Percentiles rank a stretch among this genome's conserved stretches.
phyloP scores from a whole-genome alignment of 2,888 invertebrate species.

The Rhorus exstirpatorius region DNA sequence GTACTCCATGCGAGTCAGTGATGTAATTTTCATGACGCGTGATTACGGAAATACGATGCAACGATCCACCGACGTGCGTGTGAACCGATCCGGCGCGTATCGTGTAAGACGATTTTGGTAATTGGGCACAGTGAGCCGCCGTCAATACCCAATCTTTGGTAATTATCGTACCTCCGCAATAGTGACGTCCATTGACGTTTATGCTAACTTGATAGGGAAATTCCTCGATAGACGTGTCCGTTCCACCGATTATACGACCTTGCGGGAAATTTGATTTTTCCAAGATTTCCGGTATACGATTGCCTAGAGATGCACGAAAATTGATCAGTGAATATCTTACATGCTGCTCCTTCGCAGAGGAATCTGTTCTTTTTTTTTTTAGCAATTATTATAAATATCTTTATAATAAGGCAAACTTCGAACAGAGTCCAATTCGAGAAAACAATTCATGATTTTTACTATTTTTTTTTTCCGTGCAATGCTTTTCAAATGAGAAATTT shows the following conservation, averaged over 20 bases:
- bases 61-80: slow-evolving; percentile 85
- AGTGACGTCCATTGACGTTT: slow-evolving; percentile 84
- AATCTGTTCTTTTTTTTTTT: background rate
- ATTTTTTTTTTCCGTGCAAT: background rate
- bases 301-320: slow-evolving; percentile 28
- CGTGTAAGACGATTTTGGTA: slow-evolving; percentile 76
- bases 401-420: too few species aligned
- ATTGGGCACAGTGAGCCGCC: slow-evolving; percentile 87
- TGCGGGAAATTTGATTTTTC: slow-evolving; percentile 24
- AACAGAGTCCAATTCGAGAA: background rate
- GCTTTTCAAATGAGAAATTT: too few species aligned
- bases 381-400: background rate
- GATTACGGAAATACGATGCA: slow-evolving; percentile 85
- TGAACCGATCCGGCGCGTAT: slow-evolving; percentile 88
- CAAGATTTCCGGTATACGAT: slow-evolving; percentile 12
- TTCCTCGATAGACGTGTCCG: slow-evolving; percentile 85
- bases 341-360: background rate
- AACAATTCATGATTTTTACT: too few species aligned
- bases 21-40: slow-evolving; percentile 87
- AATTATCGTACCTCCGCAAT: slow-evolving; percentile 88
- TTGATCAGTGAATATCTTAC: background rate
- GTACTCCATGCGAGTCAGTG: slow-evolving; percentile 76
- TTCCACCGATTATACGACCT: slow-evolving; percentile 86
- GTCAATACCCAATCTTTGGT: slow-evolving; percentile 86
- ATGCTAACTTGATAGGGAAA: slow-evolving; percentile 87